Base-by-base conservation (phyloP, 2,888 invertebrate species). In the Coelinius sp. region DNA sequence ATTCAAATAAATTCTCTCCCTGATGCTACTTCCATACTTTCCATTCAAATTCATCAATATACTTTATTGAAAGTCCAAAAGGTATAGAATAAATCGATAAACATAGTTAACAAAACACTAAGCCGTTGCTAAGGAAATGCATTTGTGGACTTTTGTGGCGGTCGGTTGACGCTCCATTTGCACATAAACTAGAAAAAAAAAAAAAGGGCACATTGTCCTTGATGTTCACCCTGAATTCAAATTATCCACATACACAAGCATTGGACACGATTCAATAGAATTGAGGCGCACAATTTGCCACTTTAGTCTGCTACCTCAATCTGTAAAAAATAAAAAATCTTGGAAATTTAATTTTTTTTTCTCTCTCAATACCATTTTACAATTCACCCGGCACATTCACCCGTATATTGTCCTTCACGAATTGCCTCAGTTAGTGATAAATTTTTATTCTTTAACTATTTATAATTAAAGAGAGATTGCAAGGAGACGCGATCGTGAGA, bases 241-340 rank as follows among this genome's bases (percentile, higher is more conserved):
- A 20, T 52, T 14, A 17, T 17, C 27, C 44, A 65, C 67, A 35
- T 53, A n/a, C 4, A 24, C 46, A 46, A 41, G 27, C 66, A 49
- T 3, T 31, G 12, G n/a, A 65, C 27, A 49, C 65, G 59, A 59
- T 20, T 31, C 59, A 59, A 31, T 59, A 59, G 59, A 14, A 59
- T 59, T 59, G 31, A 56, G 56, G 31, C 56, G 56, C 56, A 56
- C 79, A 77, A 77, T 77, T 78, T 79, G 81, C 84, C 84, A 84
- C 80, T 85, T 85, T 85, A 85, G 84, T 85, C 84, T 84, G 84
- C 85, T 83, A 81, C 82, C 79, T 73, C 46, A 49, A 49, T 49
- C 20, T 20, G 46, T 49, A 49, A 49, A n/a, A n/a, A n/a, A 20
- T 8, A 49, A 49, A 49, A 20, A 49, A 14, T 14, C 46, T 20